Percentiles rank a stretch among this genome's conserved stretches.
Conservation (phyloP, 2,797 vertebrate species). For the Phaenicophaeus curvirostris region DNA sequence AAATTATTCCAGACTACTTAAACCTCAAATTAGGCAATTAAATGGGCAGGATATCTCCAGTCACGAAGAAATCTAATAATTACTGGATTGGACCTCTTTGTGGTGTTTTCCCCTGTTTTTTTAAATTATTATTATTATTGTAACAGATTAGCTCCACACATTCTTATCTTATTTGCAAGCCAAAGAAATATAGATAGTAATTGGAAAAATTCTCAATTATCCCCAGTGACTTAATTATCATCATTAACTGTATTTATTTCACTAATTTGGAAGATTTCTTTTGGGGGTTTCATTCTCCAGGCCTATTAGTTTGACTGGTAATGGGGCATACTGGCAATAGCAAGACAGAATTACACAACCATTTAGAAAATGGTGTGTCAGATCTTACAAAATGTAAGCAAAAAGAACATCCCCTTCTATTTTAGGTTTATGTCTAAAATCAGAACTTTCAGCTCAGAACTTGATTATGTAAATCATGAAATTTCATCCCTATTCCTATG, state of each 20-base stretch:
- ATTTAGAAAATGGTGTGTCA: neutral
- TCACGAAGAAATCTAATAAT: conserved; percentile 19
- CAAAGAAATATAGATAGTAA: conserved; percentile 65
- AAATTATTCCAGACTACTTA: neutral
- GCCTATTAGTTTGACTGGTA: conserved; percentile 58
- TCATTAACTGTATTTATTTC: conserved; percentile 72
- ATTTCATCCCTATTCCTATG: neutral
- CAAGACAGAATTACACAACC: conserved; percentile 8
- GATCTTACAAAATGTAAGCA: neutral
- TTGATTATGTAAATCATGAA: neutral
- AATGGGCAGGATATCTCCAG: neutral
- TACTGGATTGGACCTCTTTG: neutral
- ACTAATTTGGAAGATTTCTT: conserved; percentile 64
- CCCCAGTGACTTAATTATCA: conserved; percentile 69
- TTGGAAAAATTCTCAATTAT: conserved; percentile 70
- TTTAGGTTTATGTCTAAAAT: neutral
- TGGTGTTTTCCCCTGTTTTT: neutral
- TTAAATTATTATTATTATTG: conserved; percentile 4
- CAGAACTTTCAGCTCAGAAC: neutral
- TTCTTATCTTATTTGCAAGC: conserved; percentile 50
- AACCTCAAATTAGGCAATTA: neutral
- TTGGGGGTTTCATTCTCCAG: conserved; percentile 55
- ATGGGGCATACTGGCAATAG: neutral
- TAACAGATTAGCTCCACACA: conserved; percentile 9
- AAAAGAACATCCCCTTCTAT: neutral